These are phyloP conservation scores for Lepetodrilus schrolli DNA, from an alignment of 2,888 invertebrate species.

Conservation along the genomic window DNA sequence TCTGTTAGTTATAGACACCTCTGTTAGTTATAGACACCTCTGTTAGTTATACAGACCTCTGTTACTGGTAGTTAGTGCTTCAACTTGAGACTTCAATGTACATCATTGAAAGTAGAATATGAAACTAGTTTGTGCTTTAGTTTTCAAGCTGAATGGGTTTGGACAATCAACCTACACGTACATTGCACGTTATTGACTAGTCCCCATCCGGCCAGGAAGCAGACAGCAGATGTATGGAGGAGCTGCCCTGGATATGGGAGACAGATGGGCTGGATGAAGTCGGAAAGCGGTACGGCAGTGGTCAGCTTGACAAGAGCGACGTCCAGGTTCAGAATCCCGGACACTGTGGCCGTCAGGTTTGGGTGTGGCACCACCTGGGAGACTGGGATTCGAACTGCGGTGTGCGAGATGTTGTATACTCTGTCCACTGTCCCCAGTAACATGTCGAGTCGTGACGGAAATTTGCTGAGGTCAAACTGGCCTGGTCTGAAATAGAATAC, in stretches of 20 bases:
- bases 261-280: slow-evolving; percentile 60
- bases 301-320: slow-evolving; percentile 57
- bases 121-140: too few relatives aligned
- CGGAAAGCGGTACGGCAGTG: slow-evolving; percentile 47
- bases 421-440: slow-evolving; percentile 16
- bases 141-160: too few relatives aligned
- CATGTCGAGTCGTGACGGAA: slow-evolving; percentile 8
- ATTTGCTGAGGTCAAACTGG: slow-evolving; percentile 15
- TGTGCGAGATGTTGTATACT: background rate
- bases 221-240: slow-evolving; percentile 42
- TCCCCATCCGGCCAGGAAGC: slow-evolving; percentile 65
- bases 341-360: slow-evolving; percentile 37
- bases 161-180: slow-evolving; percentile 43
- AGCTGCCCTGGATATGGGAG: slow-evolving; percentile 43
- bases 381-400: slow-evolving; percentile 10
- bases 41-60: too few relatives aligned
- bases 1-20: too few relatives aligned
- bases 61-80: background rate
- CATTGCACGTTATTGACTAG: slow-evolving; percentile 52
- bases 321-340: slow-evolving; percentile 53
- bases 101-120: too few relatives aligned
- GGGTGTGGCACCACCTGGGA: slow-evolving; percentile 45
- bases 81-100: too few relatives aligned
- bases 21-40: too few relatives aligned
- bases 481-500: background rate